phyloP scores from a whole-genome alignment of 2,113 vertebrate species.

The Dasyurus viverrinus region DNA sequence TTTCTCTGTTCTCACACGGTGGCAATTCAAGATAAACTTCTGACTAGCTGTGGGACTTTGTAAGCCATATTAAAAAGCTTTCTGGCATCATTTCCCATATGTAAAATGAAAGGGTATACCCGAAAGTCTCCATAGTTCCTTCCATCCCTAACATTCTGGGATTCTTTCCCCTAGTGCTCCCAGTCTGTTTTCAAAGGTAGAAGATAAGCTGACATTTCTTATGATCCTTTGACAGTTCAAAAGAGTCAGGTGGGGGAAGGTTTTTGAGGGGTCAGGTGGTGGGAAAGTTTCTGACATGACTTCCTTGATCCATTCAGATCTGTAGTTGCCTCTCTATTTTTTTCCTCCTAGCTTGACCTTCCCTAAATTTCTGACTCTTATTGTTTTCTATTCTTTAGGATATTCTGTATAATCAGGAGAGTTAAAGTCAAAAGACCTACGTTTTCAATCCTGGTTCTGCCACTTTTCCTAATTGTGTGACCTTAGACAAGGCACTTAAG shows the following conservation, averaged over 20 bases:
- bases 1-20: neutral
- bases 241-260: neutral
- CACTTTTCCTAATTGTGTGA: neutral
- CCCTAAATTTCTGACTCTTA: neutral
- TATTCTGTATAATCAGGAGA: neutral
- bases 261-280: no score
- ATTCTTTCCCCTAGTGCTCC: neutral
- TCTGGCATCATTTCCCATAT: neutral
- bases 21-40: neutral
- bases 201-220: neutral
- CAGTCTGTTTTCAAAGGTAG: neutral
- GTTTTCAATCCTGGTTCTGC: neutral
- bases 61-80: neutral
- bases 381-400: neutral
- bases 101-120: neutral
- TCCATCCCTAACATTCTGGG: neutral
- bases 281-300: neutral
- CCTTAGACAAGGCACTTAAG: neutral
- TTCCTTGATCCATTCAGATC: neutral
- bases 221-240: neutral
- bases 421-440: neutral
- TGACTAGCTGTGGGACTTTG: neutral
- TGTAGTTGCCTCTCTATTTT: neutral
- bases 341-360: neutral
- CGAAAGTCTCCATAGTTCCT: neutral